A percentile compares a stretch with the other conserved stretches of the same genome.
These are phyloP conservation scores for Dasyornis broadbenti DNA, from an alignment of 2,113 vertebrate genomes.

Conservation along the genomic window DNA sequence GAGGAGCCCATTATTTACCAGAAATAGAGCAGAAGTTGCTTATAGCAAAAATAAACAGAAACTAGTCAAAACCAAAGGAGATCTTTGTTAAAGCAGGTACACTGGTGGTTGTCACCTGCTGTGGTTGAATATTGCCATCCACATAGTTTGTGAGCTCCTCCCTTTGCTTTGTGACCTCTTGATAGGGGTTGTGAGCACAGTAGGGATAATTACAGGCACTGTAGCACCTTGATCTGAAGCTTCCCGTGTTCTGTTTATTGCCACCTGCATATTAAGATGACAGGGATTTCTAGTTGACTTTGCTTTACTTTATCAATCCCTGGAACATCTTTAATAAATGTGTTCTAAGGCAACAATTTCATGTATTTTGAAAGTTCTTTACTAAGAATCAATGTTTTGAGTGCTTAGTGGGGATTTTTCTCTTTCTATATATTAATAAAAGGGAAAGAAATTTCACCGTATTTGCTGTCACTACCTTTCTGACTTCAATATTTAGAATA, in stretches of 20 bases:
- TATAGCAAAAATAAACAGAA: slow-evolving; percentile 16
- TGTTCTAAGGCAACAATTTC: background rate
- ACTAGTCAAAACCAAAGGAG: background rate
- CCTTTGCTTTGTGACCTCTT: background rate
- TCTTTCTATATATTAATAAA: background rate
- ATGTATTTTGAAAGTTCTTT: background rate
- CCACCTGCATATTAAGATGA: background rate
- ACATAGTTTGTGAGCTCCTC: background rate
- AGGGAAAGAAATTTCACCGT: background rate
- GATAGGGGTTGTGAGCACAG: background rate
- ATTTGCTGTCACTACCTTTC: background rate
- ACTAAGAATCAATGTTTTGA: background rate
- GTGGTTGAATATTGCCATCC: background rate
- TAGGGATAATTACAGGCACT: background rate
- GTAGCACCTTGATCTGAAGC: background rate
- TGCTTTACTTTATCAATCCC: background rate
- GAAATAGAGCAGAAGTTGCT: background rate
- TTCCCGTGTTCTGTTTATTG: background rate
- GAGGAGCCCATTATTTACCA: background rate
- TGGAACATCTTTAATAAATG: background rate
- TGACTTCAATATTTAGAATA: background rate
- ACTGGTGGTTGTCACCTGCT: background rate
- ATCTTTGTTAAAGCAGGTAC: background rate
- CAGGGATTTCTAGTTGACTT: background rate
- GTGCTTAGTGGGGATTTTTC: background rate